phyloP scores from a whole-genome alignment of 1,140 invertebrate species.

The Caenorhabditis briggsae region DNA sequence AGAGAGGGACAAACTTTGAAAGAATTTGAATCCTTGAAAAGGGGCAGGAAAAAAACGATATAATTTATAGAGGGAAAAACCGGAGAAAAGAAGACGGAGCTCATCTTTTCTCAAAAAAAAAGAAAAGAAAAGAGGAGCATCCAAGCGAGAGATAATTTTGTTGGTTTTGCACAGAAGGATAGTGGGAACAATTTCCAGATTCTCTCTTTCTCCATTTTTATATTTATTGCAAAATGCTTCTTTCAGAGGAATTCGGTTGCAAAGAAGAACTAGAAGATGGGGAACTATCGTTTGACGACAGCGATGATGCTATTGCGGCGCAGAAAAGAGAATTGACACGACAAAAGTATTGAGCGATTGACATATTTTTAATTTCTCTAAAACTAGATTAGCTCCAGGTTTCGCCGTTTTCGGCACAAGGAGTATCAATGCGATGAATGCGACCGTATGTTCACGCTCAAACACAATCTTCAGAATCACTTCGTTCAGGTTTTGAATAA shows the following conservation, averaged over 20 bases:
- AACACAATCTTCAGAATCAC: slow-evolving; percentile 49
- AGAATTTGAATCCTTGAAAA: not conserved
- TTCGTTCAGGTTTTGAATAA: slow-evolving; percentile 14
- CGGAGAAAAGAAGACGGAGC: not conserved
- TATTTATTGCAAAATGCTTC: not conserved
- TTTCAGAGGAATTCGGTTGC: not conserved
- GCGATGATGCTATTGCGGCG: not conserved
- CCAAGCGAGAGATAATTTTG: slow-evolving; percentile 45
- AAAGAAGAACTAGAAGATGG: not conserved
- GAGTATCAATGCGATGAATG: slow-evolving; percentile 54
- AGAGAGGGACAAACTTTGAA: not conserved
- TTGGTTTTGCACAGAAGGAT: slow-evolving; percentile 10
- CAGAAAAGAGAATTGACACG: not conserved
- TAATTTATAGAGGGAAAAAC: slow-evolving; percentile 23
- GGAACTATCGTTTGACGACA: slow-evolving; percentile 3
- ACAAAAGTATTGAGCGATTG: not conserved
- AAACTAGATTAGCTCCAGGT: slow-evolving; percentile 11
- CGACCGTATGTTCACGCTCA: slow-evolving; percentile 49
- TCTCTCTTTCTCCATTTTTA: not conserved
- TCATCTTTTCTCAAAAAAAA: slow-evolving; percentile 11
- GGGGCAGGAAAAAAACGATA: slow-evolving; percentile 3
- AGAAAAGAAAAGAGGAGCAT: slow-evolving; percentile 2
- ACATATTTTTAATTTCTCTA: not conserved
- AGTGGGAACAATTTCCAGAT: slow-evolving; percentile 47
- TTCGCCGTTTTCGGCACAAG: slow-evolving; percentile 56